Percentiles rank a stretch among this genome's conserved stretches.
Evolutionary conservation across 2,888 invertebrate genomes (phyloP).

Genomic region (Drosophila tanythrix): DNA sequence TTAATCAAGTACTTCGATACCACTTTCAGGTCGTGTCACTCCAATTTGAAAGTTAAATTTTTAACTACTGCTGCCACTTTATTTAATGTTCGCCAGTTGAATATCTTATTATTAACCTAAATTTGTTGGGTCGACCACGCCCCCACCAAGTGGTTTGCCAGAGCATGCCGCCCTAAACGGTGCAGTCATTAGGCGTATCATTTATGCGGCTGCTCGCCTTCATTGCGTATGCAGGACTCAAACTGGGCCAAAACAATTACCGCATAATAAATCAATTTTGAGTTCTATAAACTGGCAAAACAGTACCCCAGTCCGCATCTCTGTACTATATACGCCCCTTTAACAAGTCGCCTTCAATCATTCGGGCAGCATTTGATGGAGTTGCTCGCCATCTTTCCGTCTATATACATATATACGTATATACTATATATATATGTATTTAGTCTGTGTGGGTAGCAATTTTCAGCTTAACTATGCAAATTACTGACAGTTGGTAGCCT

Average conservation of each 20-base stretch:
- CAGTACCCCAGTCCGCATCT: slow-evolving; percentile 33
- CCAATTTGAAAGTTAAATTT: neutral
- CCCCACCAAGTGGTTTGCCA: slow-evolving; percentile 10
- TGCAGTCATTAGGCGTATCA: slow-evolving; percentile 57
- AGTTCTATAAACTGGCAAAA: slow-evolving; percentile 73
- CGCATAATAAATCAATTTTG: slow-evolving; percentile 83
- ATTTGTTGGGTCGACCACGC: slow-evolving; percentile 36
- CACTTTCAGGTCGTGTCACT: slow-evolving; percentile 5
- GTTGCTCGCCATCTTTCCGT: slow-evolving; percentile 43
- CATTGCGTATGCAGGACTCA: slow-evolving; percentile 66
- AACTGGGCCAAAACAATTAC: slow-evolving; percentile 82
- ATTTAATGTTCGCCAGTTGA: slow-evolving; percentile 49
- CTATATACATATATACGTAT: neutral
- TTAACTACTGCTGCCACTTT: slow-evolving; percentile 40
- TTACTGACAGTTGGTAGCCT: slow-evolving; percentile 76
- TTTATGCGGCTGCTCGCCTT: slow-evolving; percentile 53
- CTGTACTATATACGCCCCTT: neutral
- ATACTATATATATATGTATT: slow-evolving; percentile 3
- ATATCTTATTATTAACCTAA: slow-evolving; percentile 68
- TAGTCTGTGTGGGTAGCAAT: slow-evolving; percentile 51
- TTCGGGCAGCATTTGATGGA: slow-evolving; percentile 44
- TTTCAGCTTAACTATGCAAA: slow-evolving; percentile 75
- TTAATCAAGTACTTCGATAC: neutral
- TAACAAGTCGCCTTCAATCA: slow-evolving; percentile 62
- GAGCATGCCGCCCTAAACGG: slow-evolving; percentile 26